These are phyloP conservation scores for Enteromius fasciolatus DNA, from an alignment of 2,797 vertebrate species.

Conservation along the genomic window DNA sequence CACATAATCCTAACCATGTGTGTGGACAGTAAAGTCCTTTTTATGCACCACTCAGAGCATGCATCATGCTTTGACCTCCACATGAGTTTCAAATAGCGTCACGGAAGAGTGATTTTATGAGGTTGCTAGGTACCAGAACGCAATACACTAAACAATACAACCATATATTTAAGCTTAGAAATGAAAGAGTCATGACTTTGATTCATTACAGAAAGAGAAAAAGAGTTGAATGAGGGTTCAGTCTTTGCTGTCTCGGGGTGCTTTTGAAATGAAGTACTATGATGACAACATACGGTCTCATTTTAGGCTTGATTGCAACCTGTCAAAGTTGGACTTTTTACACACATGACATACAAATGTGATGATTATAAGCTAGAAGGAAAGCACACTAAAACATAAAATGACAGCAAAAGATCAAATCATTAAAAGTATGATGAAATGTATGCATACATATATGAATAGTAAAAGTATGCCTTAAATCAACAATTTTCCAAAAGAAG, in stretches of 20 bases:
- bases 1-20: constrained; percentile 1
- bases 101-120: constrained; percentile 14
- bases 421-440: neutral
- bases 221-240: neutral
- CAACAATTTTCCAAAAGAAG: neutral
- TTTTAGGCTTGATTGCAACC: neutral
- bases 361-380: neutral
- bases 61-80: neutral
- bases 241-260: neutral
- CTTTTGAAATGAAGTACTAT: neutral
- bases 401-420: neutral
- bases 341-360: neutral
- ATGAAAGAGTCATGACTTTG: neutral
- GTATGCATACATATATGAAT: neutral
- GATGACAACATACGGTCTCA: neutral
- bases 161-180: neutral
- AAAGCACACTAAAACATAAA: neutral
- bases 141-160: neutral
- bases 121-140: constrained; percentile 7
- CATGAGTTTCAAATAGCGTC: constrained; percentile 8
- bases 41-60: neutral
- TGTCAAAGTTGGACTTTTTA: neutral
- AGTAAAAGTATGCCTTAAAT: neutral
- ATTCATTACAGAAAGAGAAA: neutral
- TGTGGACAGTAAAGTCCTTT: neutral